These are phyloP conservation scores for Pogonognathellus flavescens DNA, from an alignment of 1,140 invertebrate genomes.

Conservation along the genomic window DNA sequence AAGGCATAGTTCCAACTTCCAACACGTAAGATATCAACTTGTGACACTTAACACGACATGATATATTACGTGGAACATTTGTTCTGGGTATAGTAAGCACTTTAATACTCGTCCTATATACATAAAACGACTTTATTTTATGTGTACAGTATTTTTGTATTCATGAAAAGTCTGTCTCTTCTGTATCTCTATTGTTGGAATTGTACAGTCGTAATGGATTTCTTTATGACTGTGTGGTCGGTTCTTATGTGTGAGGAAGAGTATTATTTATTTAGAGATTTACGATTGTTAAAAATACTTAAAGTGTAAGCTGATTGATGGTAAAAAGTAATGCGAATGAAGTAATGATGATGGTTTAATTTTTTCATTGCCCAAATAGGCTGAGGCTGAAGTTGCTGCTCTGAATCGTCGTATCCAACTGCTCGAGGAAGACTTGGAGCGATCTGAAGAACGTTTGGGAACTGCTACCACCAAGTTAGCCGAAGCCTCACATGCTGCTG, in stretches of 20 bases:
- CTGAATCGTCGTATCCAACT: conserved; percentile 98
- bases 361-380: conserved; percentile 75
- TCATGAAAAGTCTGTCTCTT: too few species aligned
- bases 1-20: background rate
- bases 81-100: too few species aligned
- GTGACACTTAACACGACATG: background rate
- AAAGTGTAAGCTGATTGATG: conserved; percentile 18
- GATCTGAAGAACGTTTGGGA: conserved; percentile 96
- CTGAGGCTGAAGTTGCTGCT: conserved; percentile 97
- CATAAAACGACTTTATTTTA: too few species aligned
- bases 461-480: conserved; percentile 97
- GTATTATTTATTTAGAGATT: too few species aligned
- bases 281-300: too few species aligned
- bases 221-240: too few species aligned
- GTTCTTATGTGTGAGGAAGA: too few species aligned
- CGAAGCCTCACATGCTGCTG: conserved; percentile 98
- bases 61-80: too few species aligned
- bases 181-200: too few species aligned
- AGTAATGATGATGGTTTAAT: conserved; percentile 52
- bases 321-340: background rate
- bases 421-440: conserved; percentile 97
- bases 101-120: too few species aligned
- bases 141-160: too few species aligned
- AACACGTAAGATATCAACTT: background rate
- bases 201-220: too few species aligned